Conservation (phyloP, 2,113 vertebrate genomes). For the Saguinus midas region DNA sequence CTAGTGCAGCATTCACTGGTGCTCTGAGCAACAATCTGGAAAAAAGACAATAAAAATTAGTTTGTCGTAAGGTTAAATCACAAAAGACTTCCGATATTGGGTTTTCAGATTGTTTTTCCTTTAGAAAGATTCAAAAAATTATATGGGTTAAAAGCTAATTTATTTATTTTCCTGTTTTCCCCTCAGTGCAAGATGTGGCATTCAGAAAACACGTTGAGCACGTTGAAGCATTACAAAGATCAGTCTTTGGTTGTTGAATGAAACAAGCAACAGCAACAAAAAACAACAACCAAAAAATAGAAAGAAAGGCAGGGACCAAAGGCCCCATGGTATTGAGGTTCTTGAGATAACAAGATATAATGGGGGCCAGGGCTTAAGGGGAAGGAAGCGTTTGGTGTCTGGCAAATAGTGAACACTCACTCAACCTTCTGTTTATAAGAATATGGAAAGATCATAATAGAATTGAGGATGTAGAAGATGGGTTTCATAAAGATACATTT, state of each 20-base stretch:
- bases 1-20: slow-evolving; percentile 80
- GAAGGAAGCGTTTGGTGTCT: not conserved
- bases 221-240: slow-evolving; percentile 88
- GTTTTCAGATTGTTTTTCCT: slow-evolving; percentile 82
- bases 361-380: not conserved
- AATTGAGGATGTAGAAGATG: not conserved
- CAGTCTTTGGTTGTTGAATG: slow-evolving; percentile 87
- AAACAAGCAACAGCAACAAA: slow-evolving; percentile 63
- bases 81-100: slow-evolving; percentile 79
- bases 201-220: slow-evolving; percentile 86
- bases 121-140: slow-evolving; percentile 74
- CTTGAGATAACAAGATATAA: not conserved
- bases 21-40: slow-evolving; percentile 76
- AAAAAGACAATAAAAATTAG: slow-evolving; percentile 83
- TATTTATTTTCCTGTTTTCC: not conserved
- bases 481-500: not conserved
- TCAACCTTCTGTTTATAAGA: not conserved
- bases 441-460: not conserved
- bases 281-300: too few relatives aligned
- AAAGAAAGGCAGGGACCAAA: not conserved
- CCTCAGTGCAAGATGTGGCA: slow-evolving; percentile 78
- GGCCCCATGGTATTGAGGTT: not conserved
- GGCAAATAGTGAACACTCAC: not conserved
- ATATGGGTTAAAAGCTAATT: slow-evolving; percentile 72
- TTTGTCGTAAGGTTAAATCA: slow-evolving; percentile 84